These are phyloP conservation scores for Melanophora roralis DNA, from an alignment of 2,888 invertebrate genomes.

Conservation along the genomic window DNA sequence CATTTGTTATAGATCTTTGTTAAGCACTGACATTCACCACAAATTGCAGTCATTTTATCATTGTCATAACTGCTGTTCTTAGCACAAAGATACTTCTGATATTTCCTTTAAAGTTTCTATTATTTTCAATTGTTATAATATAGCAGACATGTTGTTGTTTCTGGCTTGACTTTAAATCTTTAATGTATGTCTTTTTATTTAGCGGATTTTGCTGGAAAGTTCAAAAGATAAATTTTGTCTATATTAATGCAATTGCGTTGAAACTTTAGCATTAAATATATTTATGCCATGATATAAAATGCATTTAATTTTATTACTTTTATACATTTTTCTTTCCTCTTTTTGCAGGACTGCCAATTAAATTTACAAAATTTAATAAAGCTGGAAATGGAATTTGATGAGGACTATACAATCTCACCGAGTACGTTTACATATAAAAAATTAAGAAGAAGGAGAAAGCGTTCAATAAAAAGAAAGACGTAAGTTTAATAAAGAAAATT, in stretches of 20 bases:
- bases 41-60: constrained; percentile 56
- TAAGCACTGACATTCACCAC: constrained; percentile 37
- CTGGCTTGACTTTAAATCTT: neutral
- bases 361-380: constrained; percentile 77
- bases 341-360: constrained; percentile 75
- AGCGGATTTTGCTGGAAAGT: neutral
- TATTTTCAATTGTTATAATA: neutral
- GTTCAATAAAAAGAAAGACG: constrained; percentile 72
- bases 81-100: neutral
- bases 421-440: constrained; percentile 76
- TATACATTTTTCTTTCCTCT: neutral
- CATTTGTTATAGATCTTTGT: constrained; percentile 38
- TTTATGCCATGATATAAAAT: neutral
- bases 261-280: neutral
- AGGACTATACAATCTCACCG: constrained; percentile 77
- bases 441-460: constrained; percentile 75
- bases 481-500: constrained; percentile 64
- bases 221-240: no score
- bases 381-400: constrained; percentile 77
- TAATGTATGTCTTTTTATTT: neutral
- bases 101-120: constrained; percentile 15
- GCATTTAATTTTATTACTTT: neutral
- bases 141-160: neutral
- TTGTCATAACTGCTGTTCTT: constrained; percentile 35
- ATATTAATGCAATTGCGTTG: no score